These are phyloP conservation scores for Drosophila nr. perissopoda DNA, from an alignment of 2,888 invertebrate species.

Conservation along the genomic window DNA sequence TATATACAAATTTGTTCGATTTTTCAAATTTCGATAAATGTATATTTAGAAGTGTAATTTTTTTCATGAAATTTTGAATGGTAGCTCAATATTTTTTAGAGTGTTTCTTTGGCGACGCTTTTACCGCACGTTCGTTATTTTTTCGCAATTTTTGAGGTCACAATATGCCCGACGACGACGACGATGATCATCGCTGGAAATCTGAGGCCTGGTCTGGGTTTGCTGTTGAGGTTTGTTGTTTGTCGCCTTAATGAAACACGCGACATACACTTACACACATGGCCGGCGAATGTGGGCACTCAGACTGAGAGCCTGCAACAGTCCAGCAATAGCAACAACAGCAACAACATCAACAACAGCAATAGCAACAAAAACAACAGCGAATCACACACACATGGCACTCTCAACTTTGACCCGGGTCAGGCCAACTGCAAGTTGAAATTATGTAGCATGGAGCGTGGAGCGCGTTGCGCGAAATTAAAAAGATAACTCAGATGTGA, in stretches of 20 bases:
- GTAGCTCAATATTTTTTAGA: conserved; percentile 14
- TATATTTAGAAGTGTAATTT: not conserved
- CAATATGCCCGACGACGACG: conserved; percentile 65
- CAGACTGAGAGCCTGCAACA: conserved; percentile 29
- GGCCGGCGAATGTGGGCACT: conserved; percentile 42
- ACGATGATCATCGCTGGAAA: conserved; percentile 78
- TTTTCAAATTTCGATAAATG: not conserved
- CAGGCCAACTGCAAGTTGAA: conserved; percentile 70
- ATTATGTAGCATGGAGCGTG: conserved; percentile 62
- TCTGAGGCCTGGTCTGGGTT: conserved; percentile 65
- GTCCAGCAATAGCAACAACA: conserved; percentile 31
- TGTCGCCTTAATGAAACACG: conserved; percentile 81
- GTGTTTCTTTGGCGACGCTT: conserved; percentile 78
- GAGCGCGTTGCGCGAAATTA: conserved; percentile 70
- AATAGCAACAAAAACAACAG: conserved; percentile 26
- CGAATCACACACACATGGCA: conserved; percentile 53
- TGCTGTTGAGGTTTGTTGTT: conserved; percentile 65
- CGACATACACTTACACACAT: conserved; percentile 73
- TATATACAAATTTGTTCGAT: no score
- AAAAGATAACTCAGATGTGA: conserved; percentile 82
- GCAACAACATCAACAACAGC: conserved; percentile 5
- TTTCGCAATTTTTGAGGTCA: conserved; percentile 79
- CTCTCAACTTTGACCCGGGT: conserved; percentile 79
- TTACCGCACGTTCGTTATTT: conserved; percentile 81
- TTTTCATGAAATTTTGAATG: not conserved